Conservation (phyloP, 2,888 invertebrate species). For the Proisotoma minuta region DNA sequence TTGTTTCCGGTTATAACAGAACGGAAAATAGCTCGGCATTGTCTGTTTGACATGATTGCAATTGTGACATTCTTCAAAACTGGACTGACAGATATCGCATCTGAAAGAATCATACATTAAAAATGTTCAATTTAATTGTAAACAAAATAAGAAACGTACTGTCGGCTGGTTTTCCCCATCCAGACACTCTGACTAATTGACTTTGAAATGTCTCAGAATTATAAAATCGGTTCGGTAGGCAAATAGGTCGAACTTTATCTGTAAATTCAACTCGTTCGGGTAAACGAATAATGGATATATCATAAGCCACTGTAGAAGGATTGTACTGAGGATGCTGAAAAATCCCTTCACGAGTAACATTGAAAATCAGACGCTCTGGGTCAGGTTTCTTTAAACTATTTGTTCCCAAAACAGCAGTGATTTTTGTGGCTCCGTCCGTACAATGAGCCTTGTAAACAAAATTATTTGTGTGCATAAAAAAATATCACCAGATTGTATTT, state of each 20-base stretch:
- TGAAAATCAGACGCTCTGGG: slow-evolving; percentile 35
- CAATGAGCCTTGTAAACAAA: slow-evolving; percentile 38
- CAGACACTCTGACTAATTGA: slow-evolving; percentile 40
- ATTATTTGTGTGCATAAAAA: too few relatives aligned
- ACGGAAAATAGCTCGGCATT: slow-evolving; percentile 42
- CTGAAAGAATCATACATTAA: neutral
- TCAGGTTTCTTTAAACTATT: slow-evolving; percentile 42
- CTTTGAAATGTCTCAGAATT: slow-evolving; percentile 38
- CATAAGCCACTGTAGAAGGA: slow-evolving; percentile 42
- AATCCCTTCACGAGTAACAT: slow-evolving; percentile 41
- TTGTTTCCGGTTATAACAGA: slow-evolving; percentile 44
- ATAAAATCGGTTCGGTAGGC: slow-evolving; percentile 44
- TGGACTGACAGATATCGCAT: slow-evolving; percentile 27
- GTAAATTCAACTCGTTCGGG: slow-evolving; percentile 42
- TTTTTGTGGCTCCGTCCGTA: slow-evolving; percentile 43
- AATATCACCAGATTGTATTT: neutral
- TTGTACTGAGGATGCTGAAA: slow-evolving; percentile 47
- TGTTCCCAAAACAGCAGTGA: slow-evolving; percentile 42
- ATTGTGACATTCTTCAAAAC: slow-evolving; percentile 42
- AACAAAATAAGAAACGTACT: slow-evolving; percentile 24
- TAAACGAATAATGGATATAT: slow-evolving; percentile 40
- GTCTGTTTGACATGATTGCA: slow-evolving; percentile 40
- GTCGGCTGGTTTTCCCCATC: slow-evolving; percentile 47
- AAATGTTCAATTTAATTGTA: neutral
- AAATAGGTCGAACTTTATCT: slow-evolving; percentile 42